phyloP scores from a whole-genome alignment of 2,113 vertebrate genomes.

The Rhinolophus sinicus region DNA sequence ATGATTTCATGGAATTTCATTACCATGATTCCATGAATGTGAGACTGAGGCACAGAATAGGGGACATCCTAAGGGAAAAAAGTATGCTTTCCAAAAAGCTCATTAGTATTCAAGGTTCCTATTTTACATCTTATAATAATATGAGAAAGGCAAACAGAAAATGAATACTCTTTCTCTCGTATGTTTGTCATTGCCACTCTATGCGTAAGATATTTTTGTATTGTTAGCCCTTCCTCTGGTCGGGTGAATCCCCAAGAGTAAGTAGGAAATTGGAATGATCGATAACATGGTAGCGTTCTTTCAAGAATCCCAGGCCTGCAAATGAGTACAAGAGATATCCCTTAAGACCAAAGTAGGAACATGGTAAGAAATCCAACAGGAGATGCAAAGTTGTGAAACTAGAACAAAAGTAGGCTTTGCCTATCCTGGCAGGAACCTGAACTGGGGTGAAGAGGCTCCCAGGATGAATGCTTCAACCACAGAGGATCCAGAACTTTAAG shows the following conservation, averaged over 20 bases:
- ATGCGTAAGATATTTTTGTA: background rate
- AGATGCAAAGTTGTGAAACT: background rate
- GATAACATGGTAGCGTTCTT: background rate
- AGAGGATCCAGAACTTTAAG: background rate
- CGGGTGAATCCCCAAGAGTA: background rate
- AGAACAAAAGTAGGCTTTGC: background rate
- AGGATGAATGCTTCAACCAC: background rate
- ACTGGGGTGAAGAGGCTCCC: background rate
- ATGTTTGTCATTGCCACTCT: background rate
- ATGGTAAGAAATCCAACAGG: background rate
- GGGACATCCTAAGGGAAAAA: background rate
- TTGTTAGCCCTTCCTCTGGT: background rate
- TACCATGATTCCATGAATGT: background rate
- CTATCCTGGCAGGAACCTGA: background rate
- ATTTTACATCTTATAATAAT: constrained; percentile 36
- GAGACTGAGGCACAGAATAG: background rate
- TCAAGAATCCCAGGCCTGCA: background rate
- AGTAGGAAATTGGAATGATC: background rate
- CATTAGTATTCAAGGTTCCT: background rate
- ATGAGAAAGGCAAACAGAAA: background rate
- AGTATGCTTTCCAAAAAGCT: background rate
- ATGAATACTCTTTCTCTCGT: background rate
- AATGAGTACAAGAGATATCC: background rate
- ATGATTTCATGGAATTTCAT: too few relatives aligned
- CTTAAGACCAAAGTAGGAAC: background rate